These are phyloP conservation scores for Alcedo quadribrachys DNA, from an alignment of 2,797 vertebrate species.

Conservation along the genomic window DNA sequence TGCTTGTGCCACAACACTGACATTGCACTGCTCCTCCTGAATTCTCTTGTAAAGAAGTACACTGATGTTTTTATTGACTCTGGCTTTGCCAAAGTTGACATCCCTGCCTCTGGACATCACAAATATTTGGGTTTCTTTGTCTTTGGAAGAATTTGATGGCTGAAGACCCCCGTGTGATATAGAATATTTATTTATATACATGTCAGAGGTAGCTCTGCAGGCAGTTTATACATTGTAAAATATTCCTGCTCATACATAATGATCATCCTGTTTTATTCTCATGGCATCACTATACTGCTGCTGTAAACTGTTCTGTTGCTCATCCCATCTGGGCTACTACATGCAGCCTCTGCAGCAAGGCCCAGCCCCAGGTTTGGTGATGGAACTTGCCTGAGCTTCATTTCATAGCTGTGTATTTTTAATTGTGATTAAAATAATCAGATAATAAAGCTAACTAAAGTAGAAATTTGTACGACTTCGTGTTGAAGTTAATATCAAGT, in stretches of 20 bases:
- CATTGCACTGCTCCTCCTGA: neutral
- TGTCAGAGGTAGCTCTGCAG: neutral
- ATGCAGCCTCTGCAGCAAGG: neutral
- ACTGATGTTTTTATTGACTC: conserved; percentile 57
- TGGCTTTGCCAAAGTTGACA: conserved; percentile 1
- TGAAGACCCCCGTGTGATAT: neutral
- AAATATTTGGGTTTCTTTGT: neutral
- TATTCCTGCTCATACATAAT: neutral
- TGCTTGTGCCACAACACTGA: neutral
- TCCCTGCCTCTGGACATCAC: conserved; percentile 17
- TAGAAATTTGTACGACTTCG: neutral
- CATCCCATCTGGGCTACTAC: neutral
- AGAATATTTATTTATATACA: neutral
- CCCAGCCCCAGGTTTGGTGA: neutral
- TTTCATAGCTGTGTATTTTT: neutral
- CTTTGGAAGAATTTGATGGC: neutral
- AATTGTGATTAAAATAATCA: neutral
- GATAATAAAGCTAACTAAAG: neutral
- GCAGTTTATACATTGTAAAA: neutral
- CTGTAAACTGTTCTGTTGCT: neutral
- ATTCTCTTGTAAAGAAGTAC: conserved; percentile 48
- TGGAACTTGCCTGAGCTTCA: neutral
- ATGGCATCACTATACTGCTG: neutral
- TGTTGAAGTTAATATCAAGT: neutral
- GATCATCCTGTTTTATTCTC: neutral